Conservation (phyloP, 2,888 invertebrate species). For the Gastrophysa polygoni region DNA sequence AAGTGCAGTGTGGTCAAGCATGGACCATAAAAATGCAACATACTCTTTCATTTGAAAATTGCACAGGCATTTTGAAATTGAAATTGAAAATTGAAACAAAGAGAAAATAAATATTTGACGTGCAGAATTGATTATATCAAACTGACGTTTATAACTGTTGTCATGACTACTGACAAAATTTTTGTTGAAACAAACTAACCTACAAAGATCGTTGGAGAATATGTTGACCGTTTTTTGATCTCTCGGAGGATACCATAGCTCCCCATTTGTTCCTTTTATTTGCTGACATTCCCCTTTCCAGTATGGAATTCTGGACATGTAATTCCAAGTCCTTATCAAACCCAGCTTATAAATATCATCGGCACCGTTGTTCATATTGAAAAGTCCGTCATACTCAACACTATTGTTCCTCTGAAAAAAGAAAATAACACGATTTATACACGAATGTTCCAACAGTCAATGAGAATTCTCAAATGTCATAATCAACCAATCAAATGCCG, state of each 20-base stretch:
- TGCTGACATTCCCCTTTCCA: slow-evolving; percentile 67
- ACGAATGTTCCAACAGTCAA: not conserved
- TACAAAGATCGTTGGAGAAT: slow-evolving; percentile 81
- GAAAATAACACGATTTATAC: not conserved
- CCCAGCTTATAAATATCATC: slow-evolving; percentile 70
- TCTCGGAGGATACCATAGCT: slow-evolving; percentile 76
- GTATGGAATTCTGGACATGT: slow-evolving; percentile 60
- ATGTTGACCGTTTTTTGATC: slow-evolving; percentile 66
- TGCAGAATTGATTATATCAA: no score
- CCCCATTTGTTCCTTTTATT: slow-evolving; percentile 78
- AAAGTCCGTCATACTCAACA: slow-evolving; percentile 74
- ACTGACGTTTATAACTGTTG: no score
- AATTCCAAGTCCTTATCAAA: slow-evolving; percentile 74
- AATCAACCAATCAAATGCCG: no score
- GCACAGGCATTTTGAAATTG: no score
- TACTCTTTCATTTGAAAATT: no score
- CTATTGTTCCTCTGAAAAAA: slow-evolving; percentile 74
- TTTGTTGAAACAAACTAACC: slow-evolving; percentile 61
- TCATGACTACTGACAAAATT: no score
- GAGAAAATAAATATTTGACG: no score
- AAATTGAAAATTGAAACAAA: no score
- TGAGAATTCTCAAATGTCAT: not conserved
- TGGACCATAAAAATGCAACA: no score
- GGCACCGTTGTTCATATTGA: slow-evolving; percentile 77
- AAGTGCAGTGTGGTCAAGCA: no score